Conservation (phyloP, 1,140 invertebrate genomes). For the Hetaerina americana region DNA sequence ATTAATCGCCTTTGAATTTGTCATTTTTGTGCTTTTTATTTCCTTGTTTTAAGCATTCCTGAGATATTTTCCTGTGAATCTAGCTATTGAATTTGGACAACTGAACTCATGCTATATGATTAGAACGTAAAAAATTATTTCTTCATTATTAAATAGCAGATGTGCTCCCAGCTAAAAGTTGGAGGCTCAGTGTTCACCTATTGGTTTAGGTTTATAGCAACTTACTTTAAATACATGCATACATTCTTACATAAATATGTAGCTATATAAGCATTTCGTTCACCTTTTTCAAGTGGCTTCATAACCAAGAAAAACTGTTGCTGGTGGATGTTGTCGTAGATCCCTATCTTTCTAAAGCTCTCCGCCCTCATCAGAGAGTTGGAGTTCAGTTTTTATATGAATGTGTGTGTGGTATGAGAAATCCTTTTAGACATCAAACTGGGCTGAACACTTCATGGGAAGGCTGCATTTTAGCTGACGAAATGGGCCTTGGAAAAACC, state of each 20-base stretch:
- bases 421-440: constrained; percentile 32
- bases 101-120: too few relatives aligned
- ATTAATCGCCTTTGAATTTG: too few relatives aligned
- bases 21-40: too few relatives aligned
- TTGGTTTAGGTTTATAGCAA: not conserved
- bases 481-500: constrained; percentile 80
- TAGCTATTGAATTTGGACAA: too few relatives aligned
- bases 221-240: not conserved
- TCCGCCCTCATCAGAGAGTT: constrained; percentile 53
- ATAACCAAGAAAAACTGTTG: constrained; percentile 29
- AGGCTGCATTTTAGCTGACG: constrained; percentile 68
- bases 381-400: constrained; percentile 55
- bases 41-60: too few relatives aligned
- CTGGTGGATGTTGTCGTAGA: constrained; percentile 46
- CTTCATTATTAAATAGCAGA: not conserved
- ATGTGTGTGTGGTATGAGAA: constrained; percentile 44
- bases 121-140: not conserved
- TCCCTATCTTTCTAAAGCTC: constrained; percentile 35
- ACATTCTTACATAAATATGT: not conserved
- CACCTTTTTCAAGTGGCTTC: constrained; percentile 30
- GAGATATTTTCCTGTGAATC: too few relatives aligned
- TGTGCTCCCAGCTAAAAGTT: not conserved
- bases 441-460: not conserved
- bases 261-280: constrained; percentile 8
- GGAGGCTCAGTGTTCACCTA: not conserved